These are phyloP conservation scores for Blastobasis lacticolella DNA, from an alignment of 2,888 invertebrate genomes.

Conservation along the genomic window DNA sequence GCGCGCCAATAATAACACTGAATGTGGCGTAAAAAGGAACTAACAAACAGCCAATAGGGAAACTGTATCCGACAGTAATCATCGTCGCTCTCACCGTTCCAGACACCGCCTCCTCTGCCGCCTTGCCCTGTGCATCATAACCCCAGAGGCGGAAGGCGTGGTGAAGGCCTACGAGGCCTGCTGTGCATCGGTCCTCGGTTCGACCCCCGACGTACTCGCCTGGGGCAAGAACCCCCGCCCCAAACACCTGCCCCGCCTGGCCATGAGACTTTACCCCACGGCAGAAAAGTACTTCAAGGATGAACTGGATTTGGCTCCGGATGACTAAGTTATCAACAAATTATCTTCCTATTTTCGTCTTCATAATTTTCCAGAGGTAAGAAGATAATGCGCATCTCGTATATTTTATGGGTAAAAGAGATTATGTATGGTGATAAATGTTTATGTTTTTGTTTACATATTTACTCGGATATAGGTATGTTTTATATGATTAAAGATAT, in stretches of 20 bases:
- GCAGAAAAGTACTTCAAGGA: conserved; percentile 33
- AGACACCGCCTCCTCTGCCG: conserved; percentile 52
- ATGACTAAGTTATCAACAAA: conserved; percentile 3
- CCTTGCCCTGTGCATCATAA: conserved; percentile 38
- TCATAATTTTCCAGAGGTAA: too few species aligned
- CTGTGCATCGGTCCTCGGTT: conserved; percentile 24
- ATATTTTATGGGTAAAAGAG: too few species aligned
- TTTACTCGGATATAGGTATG: too few species aligned
- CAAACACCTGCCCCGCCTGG: conserved; percentile 33
- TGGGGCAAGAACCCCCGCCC: conserved; percentile 30
- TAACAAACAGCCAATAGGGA: too few species aligned
- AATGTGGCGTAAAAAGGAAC: too few species aligned
- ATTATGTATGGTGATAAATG: too few species aligned
- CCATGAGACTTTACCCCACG: conserved; percentile 33
- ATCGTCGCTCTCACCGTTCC: conserved; percentile 2
- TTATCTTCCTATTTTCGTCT: too few species aligned
- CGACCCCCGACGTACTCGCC: conserved; percentile 24
- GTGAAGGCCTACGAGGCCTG: conserved; percentile 32
- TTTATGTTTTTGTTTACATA: too few species aligned
- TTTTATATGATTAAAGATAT: too few species aligned
- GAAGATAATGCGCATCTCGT: too few species aligned
- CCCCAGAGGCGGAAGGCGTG: conserved; percentile 19
- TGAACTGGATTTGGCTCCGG: conserved; percentile 24
- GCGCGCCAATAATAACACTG: too few species aligned
- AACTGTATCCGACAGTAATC: too few species aligned